These are phyloP conservation scores for Drosophila imparisetae DNA, from an alignment of 2,888 invertebrate genomes.

Conservation along the genomic window DNA sequence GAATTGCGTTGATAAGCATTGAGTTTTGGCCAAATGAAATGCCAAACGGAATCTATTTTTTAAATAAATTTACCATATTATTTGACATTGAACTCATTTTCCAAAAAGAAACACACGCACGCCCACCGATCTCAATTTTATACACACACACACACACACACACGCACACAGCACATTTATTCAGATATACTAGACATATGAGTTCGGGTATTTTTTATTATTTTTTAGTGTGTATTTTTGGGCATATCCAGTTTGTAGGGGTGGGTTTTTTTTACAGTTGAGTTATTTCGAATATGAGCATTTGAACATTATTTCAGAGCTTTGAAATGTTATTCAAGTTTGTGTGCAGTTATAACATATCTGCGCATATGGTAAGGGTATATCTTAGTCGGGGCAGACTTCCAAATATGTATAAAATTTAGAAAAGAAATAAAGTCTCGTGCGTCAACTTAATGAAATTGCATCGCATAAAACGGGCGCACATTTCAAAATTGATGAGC, in stretches of 20 bases:
- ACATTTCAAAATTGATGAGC: conserved; percentile 54
- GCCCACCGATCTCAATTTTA: conserved; percentile 5
- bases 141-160: background rate
- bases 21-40: conserved; percentile 28
- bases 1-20: conserved; percentile 21
- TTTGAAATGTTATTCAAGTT: background rate
- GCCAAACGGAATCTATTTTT: conserved; percentile 9
- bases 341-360: background rate
- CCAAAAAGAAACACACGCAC: conserved; percentile 10
- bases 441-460: conserved; percentile 33
- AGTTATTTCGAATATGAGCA: background rate
- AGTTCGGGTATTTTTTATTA: background rate
- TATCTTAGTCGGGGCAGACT: conserved; percentile 1
- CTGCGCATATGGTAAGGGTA: background rate
- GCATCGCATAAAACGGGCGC: conserved; percentile 27
- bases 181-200: conserved; percentile 3
- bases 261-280: background rate
- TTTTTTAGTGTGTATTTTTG: conserved; percentile 3
- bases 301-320: background rate
- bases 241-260: background rate
- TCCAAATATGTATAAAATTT: background rate
- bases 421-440: background rate
- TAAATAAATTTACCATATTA: conserved; percentile 5
- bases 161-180: background rate
- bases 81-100: conserved; percentile 44